Conservation (phyloP, 2,888 invertebrate species). For the Teinopalpus imperialis region DNA sequence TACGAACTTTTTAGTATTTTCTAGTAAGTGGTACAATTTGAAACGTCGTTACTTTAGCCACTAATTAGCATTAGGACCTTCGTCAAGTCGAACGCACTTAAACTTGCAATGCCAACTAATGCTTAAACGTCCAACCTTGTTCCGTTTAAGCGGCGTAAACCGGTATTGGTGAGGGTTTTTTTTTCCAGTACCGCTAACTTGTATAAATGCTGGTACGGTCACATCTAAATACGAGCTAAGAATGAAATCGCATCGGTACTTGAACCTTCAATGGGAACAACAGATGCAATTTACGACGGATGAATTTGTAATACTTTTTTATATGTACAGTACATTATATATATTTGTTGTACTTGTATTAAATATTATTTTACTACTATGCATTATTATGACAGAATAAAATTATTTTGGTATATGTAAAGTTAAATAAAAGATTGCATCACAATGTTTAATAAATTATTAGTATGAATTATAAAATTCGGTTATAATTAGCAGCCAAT, state of each 20-base stretch:
- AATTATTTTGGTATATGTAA: no score
- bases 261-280: conserved; percentile 42
- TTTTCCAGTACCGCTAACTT: conserved; percentile 58
- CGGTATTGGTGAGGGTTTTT: conserved; percentile 52
- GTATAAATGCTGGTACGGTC: conserved; percentile 50
- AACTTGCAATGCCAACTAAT: conserved; percentile 52
- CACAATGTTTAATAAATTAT: no score
- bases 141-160: conserved; percentile 55
- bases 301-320: conserved; percentile 6
- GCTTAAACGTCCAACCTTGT: conserved; percentile 51
- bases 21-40: conserved; percentile 20
- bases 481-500: conserved; percentile 42
- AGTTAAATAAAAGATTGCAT: no score
- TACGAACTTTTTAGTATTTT: background rate
- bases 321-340: background rate
- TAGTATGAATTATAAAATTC: no score
- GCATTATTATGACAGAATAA: no score
- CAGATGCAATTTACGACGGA: conserved; percentile 1
- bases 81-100: conserved; percentile 38
- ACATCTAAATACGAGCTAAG: conserved; percentile 59
- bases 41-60: conserved; percentile 33
- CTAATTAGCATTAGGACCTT: conserved; percentile 22
- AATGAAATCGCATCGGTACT: conserved; percentile 46
- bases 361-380: no score
- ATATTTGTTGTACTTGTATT: no score